A percentile compares a stretch with the other conserved stretches of the same genome.
Evolutionary conservation across 2,113 vertebrate genomes (phyloP).

Genomic region (Psophia crepitans): DNA sequence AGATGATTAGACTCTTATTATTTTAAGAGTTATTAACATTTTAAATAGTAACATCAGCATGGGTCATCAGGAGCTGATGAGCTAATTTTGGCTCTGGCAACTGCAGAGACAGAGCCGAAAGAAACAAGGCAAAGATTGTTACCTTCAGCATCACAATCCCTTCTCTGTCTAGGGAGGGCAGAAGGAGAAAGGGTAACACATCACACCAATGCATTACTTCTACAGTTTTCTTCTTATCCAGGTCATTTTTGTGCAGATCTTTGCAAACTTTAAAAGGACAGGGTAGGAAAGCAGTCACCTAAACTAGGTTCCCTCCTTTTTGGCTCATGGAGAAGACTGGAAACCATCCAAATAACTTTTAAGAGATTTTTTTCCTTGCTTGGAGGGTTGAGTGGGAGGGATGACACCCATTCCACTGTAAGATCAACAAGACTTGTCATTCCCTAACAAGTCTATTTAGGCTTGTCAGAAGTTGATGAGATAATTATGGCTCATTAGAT

Average conservation of each 20-base stretch:
- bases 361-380: neutral
- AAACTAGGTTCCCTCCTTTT: neutral
- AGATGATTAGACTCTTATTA: neutral
- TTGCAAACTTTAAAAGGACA: neutral
- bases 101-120: neutral
- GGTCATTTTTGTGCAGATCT: neutral
- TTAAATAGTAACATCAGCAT: neutral
- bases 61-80: neutral
- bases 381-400: neutral
- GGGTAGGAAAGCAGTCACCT: neutral
- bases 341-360: neutral
- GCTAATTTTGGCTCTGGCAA: neutral
- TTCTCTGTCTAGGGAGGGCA: neutral
- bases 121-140: neutral
- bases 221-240: neutral
- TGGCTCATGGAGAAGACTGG: neutral
- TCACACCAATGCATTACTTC: neutral
- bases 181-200: neutral
- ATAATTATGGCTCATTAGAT: constrained; percentile 24
- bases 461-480: constrained; percentile 19
- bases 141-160: neutral
- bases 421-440: neutral
- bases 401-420: neutral
- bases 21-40: constrained; percentile 22
- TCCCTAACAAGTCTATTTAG: constrained; percentile 30